Evolutionary conservation across 2,888 invertebrate genomes (phyloP).

Genomic region (Uloborus plumipes): DNA sequence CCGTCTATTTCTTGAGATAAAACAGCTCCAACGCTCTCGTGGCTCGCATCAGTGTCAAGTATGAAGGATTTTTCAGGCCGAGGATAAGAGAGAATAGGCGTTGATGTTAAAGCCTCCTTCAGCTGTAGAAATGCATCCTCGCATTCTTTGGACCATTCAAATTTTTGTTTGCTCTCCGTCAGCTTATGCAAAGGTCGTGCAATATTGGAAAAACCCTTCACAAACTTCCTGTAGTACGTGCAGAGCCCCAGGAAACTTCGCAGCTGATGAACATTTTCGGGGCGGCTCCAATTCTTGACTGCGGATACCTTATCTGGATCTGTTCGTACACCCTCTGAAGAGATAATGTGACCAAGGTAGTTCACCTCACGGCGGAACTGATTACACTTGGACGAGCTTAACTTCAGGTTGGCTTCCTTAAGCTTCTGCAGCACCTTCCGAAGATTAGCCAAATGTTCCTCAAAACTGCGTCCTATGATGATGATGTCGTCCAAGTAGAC

Average conservation of each 20-base stretch:
- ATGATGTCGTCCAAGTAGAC: too few relatives aligned
- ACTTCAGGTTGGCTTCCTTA: too few relatives aligned
- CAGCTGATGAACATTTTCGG: not conserved
- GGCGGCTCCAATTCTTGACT: not conserved
- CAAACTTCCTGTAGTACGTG: constrained; percentile 5
- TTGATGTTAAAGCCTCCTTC: too few relatives aligned
- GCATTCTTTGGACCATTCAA: not conserved
- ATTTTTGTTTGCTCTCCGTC: constrained; percentile 6
- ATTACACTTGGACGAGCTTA: too few relatives aligned
- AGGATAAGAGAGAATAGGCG: constrained; percentile 8
- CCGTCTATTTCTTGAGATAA: too few relatives aligned
- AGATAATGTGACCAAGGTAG: not conserved
- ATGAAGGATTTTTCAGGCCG: constrained; percentile 2
- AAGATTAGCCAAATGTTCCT: too few relatives aligned
- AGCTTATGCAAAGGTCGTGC: constrained; percentile 5
- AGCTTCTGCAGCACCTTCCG: too few relatives aligned
- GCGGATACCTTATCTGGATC: constrained; percentile 5
- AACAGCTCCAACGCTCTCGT: too few relatives aligned
- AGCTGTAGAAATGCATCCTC: not conserved
- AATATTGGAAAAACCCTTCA: constrained; percentile 7
- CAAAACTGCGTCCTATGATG: too few relatives aligned
- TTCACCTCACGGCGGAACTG: too few relatives aligned
- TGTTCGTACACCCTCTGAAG: not conserved
- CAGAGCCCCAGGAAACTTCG: constrained; percentile 12
- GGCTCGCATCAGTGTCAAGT: not conserved